Conservation (phyloP, 2,797 vertebrate species). For the Gobionotothen gibberifrons region DNA sequence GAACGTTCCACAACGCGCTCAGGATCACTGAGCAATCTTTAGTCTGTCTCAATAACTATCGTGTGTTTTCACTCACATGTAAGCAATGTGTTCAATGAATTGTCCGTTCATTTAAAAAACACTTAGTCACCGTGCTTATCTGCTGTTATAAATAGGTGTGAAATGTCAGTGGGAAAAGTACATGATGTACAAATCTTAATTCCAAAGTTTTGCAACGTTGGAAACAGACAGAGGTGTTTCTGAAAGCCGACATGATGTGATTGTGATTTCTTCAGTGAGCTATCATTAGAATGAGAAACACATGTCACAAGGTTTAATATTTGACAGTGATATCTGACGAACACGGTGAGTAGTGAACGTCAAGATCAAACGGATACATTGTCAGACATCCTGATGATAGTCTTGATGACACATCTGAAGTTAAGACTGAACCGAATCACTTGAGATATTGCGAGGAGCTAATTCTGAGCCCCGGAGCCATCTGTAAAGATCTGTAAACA, state of each 20-base stretch:
- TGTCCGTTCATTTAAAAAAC: slow-evolving; percentile 47
- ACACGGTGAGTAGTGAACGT: slow-evolving; percentile 62
- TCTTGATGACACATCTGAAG: slow-evolving; percentile 76
- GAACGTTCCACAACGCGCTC: slow-evolving; percentile 68
- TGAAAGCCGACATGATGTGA: slow-evolving; percentile 48
- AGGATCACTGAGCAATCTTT: slow-evolving; percentile 65
- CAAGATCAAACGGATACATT: slow-evolving; percentile 72
- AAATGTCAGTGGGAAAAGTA: slow-evolving; percentile 74
- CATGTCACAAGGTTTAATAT: slow-evolving; percentile 72
- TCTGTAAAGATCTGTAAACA: slow-evolving; percentile 84
- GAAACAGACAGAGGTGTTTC: slow-evolving; percentile 44
- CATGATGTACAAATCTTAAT: slow-evolving; percentile 36
- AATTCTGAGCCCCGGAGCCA: slow-evolving; percentile 76
- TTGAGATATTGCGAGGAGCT: slow-evolving; percentile 74
- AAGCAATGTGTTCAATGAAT: slow-evolving; percentile 54
- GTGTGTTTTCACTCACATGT: slow-evolving; percentile 41
- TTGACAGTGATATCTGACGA: slow-evolving; percentile 78
- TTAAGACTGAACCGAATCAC: slow-evolving; percentile 81
- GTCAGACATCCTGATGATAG: slow-evolving; percentile 73
- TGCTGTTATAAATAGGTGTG: slow-evolving; percentile 74
- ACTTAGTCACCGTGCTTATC: slow-evolving; percentile 56
- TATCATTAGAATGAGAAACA: slow-evolving; percentile 76
- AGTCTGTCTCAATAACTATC: slow-evolving; percentile 49
- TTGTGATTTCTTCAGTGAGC: slow-evolving; percentile 58
- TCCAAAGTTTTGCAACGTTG: slow-evolving; percentile 54